Evolutionary conservation across 2,113 vertebrate genomes (phyloP).

Genomic region (Anarrhichthys ocellatus): DNA sequence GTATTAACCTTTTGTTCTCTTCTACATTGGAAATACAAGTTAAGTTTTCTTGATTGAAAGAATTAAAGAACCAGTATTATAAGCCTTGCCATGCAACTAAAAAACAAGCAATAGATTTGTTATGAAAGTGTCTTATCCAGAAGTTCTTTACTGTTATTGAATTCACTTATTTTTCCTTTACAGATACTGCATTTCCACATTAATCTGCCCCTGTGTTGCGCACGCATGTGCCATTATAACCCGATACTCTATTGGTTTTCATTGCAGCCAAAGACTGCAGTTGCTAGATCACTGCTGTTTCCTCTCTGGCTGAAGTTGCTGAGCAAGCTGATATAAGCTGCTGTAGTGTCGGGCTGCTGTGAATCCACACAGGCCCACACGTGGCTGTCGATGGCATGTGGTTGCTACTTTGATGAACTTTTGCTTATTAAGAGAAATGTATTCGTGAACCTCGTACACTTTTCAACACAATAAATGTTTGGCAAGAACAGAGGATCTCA

Average conservation of each 20-base stretch:
- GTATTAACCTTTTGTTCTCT: constrained; percentile 53
- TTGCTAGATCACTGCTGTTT: constrained; percentile 25
- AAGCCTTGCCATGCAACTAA: constrained; percentile 32
- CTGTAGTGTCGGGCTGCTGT: constrained; percentile 18
- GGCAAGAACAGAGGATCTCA: constrained; percentile 62
- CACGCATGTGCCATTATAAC: constrained; percentile 58
- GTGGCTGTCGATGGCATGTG: constrained; percentile 48
- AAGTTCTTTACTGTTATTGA: constrained; percentile 42
- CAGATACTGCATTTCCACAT: constrained; percentile 68
- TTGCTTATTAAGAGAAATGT: constrained; percentile 67
- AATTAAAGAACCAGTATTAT: constrained; percentile 26
- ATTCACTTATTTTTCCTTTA: constrained; percentile 57
- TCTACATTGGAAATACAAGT: constrained; percentile 44
- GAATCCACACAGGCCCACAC: constrained; percentile 42
- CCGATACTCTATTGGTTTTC: constrained; percentile 21
- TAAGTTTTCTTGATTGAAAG: constrained; percentile 29
- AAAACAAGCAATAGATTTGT: constrained; percentile 43
- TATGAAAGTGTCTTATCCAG: constrained; percentile 44
- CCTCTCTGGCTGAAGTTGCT: constrained; percentile 13
- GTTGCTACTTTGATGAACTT: constrained; percentile 57
- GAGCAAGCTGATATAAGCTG: constrained; percentile 30
- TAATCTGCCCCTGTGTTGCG: constrained; percentile 37
- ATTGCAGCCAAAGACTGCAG: constrained; percentile 24
- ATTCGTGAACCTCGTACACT: constrained; percentile 77
- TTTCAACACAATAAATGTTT: constrained; percentile 83